These are phyloP conservation scores for Sphaerophoria rueppellii DNA, from an alignment of 2,888 invertebrate species.

Conservation along the genomic window DNA sequence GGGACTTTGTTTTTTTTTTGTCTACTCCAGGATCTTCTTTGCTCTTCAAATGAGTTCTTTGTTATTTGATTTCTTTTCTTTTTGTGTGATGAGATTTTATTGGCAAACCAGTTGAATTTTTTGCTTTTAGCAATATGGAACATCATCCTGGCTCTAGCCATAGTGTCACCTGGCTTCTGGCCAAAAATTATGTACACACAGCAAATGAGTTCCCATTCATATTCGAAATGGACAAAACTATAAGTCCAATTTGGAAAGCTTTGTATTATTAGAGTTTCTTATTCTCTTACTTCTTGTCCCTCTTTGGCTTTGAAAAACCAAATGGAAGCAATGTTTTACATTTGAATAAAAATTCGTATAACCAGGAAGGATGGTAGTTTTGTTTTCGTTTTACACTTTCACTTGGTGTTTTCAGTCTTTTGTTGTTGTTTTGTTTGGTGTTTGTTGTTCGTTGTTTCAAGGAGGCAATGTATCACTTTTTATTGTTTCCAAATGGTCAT, in stretches of 20 bases:
- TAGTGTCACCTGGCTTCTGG: constrained; percentile 65
- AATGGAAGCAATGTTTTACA: constrained; percentile 9
- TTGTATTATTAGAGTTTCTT: neutral
- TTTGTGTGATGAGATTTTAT: constrained; percentile 24
- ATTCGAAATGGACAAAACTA: constrained; percentile 11
- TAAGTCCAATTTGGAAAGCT: constrained; percentile 36
- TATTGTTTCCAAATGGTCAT: constrained; percentile 45
- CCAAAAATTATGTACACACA: constrained; percentile 38
- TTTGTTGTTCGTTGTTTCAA: neutral
- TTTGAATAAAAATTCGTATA: constrained; percentile 51
- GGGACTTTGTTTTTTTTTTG: neutral
- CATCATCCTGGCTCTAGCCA: constrained; percentile 42
- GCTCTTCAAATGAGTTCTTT: constrained; percentile 24
- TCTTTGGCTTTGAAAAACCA: neutral
- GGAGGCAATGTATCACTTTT: constrained; percentile 31
- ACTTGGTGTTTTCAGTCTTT: neutral
- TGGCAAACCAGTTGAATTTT: constrained; percentile 48
- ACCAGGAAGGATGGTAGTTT: neutral
- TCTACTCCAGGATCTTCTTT: neutral
- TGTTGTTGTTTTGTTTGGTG: neutral
- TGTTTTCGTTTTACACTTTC: constrained; percentile 15
- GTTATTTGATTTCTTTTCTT: neutral
- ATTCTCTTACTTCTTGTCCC: neutral
- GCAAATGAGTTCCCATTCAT: constrained; percentile 38
- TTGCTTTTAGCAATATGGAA: constrained; percentile 11